Evolutionary conservation across 2,797 vertebrate species (phyloP).

Genomic region (Liasis olivaceus): DNA sequence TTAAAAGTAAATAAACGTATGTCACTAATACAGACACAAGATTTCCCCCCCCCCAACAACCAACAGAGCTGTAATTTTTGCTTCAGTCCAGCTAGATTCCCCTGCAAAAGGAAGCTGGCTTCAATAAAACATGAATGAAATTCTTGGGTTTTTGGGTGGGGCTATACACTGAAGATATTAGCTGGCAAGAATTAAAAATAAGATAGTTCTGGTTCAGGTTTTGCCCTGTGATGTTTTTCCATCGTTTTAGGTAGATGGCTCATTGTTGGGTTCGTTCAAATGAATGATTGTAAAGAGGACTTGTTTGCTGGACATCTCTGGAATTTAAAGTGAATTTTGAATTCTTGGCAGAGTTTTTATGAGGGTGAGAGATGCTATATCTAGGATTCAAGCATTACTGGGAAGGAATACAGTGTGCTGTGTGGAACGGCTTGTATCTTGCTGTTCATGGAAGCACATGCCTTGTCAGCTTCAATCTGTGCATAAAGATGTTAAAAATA

Average conservation of each 20-base stretch:
- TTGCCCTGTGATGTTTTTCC: background rate
- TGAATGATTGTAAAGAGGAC: background rate
- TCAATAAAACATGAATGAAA: slow-evolving; percentile 1
- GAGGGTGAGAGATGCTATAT: slow-evolving; percentile 16
- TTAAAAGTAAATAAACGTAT: background rate
- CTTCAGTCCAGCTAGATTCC: background rate
- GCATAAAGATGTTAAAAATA: slow-evolving; percentile 34
- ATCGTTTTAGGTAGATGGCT: background rate
- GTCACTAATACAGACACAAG: background rate
- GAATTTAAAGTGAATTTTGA: background rate
- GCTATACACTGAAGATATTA: background rate
- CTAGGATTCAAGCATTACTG: background rate
- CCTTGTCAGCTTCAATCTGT: slow-evolving; percentile 32
- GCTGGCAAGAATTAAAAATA: background rate
- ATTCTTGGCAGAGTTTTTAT: slow-evolving; percentile 8
- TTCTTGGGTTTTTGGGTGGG: background rate
- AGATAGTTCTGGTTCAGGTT: background rate
- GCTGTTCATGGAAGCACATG: slow-evolving; percentile 12
- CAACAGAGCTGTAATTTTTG: background rate
- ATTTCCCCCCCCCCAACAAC: rapidly evolving
- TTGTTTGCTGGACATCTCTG: background rate
- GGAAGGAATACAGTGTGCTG: slow-evolving; percentile 16
- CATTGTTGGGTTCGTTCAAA: background rate
- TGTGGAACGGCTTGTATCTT: slow-evolving; percentile 38
- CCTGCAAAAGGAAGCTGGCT: background rate